Conservation (phyloP, 2,888 invertebrate species). For the Hedya salicella region DNA sequence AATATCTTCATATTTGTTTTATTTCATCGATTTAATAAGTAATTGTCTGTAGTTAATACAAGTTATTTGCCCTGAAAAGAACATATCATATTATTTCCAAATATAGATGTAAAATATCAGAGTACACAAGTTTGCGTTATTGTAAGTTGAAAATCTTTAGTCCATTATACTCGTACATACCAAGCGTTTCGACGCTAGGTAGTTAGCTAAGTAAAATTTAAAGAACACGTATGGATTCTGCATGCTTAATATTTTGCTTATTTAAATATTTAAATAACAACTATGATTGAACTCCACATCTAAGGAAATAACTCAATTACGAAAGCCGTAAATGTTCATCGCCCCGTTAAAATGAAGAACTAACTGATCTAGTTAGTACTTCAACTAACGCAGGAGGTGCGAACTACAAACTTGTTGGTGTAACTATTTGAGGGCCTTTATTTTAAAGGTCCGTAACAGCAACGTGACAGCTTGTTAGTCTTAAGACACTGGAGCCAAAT, state of each 20-base stretch:
- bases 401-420: slow-evolving; percentile 61
- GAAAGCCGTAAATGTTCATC: slow-evolving; percentile 66
- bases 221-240: no score
- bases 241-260: background rate
- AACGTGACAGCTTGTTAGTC: slow-evolving; percentile 5
- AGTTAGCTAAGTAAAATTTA: no score
- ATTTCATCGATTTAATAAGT: no score
- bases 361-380: slow-evolving; percentile 75
- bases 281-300: background rate
- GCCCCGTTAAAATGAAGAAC: slow-evolving; percentile 67
- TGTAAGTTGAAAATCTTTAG: no score
- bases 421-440: background rate
- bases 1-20: no score
- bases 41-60: no score
- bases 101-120: no score
- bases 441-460: background rate
- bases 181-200: no score
- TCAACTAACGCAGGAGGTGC: slow-evolving; percentile 64
- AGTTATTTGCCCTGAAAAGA: no score
- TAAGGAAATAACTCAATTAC: slow-evolving; percentile 56
- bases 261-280: background rate
- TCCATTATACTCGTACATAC: no score
- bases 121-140: no score
- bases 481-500: background rate
- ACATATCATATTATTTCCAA: no score